Evolutionary conservation across 2,888 invertebrate genomes (phyloP), one percentile per base, ranked within the genome.

Genomic region (Metellina segmentata): DNA sequence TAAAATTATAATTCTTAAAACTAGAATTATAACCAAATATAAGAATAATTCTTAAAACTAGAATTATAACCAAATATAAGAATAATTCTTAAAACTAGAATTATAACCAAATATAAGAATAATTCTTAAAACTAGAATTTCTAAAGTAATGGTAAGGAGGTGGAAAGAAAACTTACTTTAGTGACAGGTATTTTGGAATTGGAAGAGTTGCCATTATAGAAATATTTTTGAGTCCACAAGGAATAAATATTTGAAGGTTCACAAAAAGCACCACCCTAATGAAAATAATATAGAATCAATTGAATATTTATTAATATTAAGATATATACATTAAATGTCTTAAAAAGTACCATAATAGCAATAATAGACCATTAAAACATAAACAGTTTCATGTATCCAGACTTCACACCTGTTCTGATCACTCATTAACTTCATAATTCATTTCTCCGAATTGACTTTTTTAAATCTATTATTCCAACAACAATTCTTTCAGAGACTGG

Each of bases 211-310:
- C 82, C 93, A 72, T 94, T 92, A 87, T 94, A 94, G 88, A 94
- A 94, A 74, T 93, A 93, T 77, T 94, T 94, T 74, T 94, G 93
- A 7, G 94, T 93, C 94, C 94, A 94, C 52, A 94, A 91, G 52
- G 94, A 89, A 83, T 94, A 94, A 4, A 94, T 93, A n/a, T 92
- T 93, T 69, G 94, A 94, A 20, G 93, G 90, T 19, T 93, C 90
- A 52, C 94, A 82, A 78, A 77, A 61, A 11, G 13, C 70, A 52
- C 85, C 90, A 74, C 90, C 75, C 92, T 90, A 16, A n/a, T 74
- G 9, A 74, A 52, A 0, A 51, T 49, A 82, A 49, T 81, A 7
- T n/a, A 34, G 13, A 13, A 13, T 77, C 8, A 20, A 61, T 61
- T 13, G 16, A 61, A 53, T 7, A 61, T 9, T 13, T 34, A 0